Conservation (phyloP, 2,888 invertebrate genomes). For the Spilosoma lubricipeda region DNA sequence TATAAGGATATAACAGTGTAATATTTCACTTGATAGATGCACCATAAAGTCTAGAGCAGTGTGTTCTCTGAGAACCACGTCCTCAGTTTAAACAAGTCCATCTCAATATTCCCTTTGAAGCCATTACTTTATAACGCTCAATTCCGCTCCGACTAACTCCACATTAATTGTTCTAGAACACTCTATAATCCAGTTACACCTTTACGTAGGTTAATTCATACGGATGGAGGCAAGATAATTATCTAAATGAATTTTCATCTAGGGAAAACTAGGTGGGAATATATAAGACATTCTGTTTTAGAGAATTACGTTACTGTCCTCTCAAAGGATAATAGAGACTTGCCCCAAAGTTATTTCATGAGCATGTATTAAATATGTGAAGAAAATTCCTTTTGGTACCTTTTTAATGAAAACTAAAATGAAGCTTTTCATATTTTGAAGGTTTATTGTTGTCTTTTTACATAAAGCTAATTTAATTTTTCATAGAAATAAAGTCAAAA, state of each 20-base stretch:
- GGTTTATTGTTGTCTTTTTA: too few species aligned
- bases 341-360: neutral
- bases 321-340: neutral
- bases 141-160: slow-evolving; percentile 34
- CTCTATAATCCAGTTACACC: slow-evolving; percentile 14
- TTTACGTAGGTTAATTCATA: slow-evolving; percentile 8
- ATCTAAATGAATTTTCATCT: neutral
- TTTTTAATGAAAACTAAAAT: too few species aligned
- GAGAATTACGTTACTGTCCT: neutral
- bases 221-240: neutral
- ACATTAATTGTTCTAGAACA: slow-evolving; percentile 41
- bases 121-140: slow-evolving; percentile 49
- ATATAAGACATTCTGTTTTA: neutral
- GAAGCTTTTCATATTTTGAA: too few species aligned
- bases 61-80: slow-evolving; percentile 28
- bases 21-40: neutral
- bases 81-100: slow-evolving; percentile 53
- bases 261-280: neutral
- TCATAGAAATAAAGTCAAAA: too few species aligned
- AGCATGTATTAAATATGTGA: neutral
- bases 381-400: too few species aligned
- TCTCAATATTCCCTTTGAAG: slow-evolving; percentile 58
- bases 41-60: slow-evolving; percentile 22
- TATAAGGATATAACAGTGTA: too few species aligned
- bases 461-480: too few species aligned